phyloP scores from a whole-genome alignment of 2,888 invertebrate species.

The Cantharis rufa region DNA sequence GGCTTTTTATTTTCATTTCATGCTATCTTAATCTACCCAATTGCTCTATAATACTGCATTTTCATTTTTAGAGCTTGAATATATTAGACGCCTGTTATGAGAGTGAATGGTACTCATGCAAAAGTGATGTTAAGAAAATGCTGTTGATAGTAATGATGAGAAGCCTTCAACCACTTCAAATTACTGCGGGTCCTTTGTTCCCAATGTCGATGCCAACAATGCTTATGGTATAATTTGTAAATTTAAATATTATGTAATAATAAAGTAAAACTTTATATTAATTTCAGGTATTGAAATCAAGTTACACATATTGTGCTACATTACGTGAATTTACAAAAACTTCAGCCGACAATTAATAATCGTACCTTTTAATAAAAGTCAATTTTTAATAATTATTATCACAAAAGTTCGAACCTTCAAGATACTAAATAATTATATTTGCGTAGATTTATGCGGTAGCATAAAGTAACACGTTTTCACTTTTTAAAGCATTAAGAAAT shows the following conservation, averaged over 20 bases:
- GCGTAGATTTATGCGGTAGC: too few relatives aligned
- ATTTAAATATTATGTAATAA: not conserved
- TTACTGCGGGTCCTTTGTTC: not conserved
- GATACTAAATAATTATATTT: too few relatives aligned
- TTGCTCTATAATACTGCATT: too few relatives aligned
- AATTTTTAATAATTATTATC: too few relatives aligned
- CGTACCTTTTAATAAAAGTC: too few relatives aligned
- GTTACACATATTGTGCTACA: not conserved
- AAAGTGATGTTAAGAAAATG: not conserved
- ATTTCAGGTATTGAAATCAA: not conserved
- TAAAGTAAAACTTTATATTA: not conserved
- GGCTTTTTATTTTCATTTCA: too few relatives aligned
- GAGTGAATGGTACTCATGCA: not conserved
- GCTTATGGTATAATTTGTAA: not conserved
- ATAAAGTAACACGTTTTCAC: too few relatives aligned
- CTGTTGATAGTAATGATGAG: not conserved
- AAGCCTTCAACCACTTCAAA: not conserved
- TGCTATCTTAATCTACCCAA: too few relatives aligned
- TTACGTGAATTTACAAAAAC: not conserved
- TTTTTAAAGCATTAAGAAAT: too few relatives aligned
- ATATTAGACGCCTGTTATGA: not conserved
- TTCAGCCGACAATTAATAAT: too few relatives aligned
- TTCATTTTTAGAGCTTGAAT: not conserved
- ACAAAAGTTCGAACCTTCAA: too few relatives aligned
- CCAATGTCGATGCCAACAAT: not conserved